A percentile compares a stretch with the other conserved stretches of the same genome.
Conservation (phyloP, 2,888 invertebrate species). For the Muschampia staudingeri region DNA sequence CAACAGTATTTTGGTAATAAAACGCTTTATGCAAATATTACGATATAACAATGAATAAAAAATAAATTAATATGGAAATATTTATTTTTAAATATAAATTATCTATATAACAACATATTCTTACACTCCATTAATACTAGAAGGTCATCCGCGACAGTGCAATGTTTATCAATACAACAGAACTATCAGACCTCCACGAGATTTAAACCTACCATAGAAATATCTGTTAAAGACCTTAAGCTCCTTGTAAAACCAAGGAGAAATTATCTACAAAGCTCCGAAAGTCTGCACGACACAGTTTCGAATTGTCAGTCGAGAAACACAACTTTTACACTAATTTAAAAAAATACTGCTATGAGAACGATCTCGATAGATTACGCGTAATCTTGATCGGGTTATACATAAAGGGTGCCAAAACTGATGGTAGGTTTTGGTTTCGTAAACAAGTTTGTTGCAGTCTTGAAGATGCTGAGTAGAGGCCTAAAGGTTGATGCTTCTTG, state of each 20-base stretch:
- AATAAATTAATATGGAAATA: slow-evolving; percentile 74
- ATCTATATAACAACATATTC: slow-evolving; percentile 83
- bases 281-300: slow-evolving; percentile 79
- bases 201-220: slow-evolving; percentile 68
- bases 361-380: slow-evolving; percentile 46
- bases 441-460: slow-evolving; percentile 86
- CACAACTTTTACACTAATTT: slow-evolving; percentile 85
- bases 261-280: slow-evolving; percentile 87
- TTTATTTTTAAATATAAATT: slow-evolving; percentile 82
- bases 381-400: slow-evolving; percentile 71
- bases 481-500: slow-evolving; percentile 84
- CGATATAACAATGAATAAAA: slow-evolving; percentile 60
- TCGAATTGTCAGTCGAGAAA: slow-evolving; percentile 90
- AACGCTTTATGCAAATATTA: slow-evolving; percentile 52
- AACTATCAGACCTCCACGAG: slow-evolving; percentile 82
- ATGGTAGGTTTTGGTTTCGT: slow-evolving; percentile 84
- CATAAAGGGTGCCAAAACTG: slow-evolving; percentile 86
- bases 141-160: slow-evolving; percentile 87
- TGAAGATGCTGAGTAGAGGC: slow-evolving; percentile 87
- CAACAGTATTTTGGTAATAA: slow-evolving; percentile 44
- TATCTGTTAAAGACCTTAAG: slow-evolving; percentile 75
- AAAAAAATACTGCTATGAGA: slow-evolving; percentile 65
- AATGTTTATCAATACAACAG: slow-evolving; percentile 74
- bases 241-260: slow-evolving; percentile 91
- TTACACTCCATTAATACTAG: slow-evolving; percentile 86